A percentile compares a stretch with the other conserved stretches of the same genome.
These are phyloP conservation scores for Endotricha flammealis DNA, from an alignment of 2,888 invertebrate genomes.

Conservation along the genomic window DNA sequence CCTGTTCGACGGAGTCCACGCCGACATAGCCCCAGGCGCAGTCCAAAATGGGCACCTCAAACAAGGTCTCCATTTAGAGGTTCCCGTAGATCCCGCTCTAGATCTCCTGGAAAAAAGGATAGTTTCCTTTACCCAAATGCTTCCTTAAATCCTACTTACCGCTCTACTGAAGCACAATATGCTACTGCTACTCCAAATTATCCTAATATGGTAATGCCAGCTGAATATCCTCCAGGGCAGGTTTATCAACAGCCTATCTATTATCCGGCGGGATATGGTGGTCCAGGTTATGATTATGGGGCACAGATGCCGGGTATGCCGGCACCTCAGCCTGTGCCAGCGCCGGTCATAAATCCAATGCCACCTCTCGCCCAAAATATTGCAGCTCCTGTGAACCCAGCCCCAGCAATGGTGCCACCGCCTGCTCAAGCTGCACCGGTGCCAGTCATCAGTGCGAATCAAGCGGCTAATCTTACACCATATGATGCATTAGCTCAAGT, in stretches of 20 bases:
- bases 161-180: conserved; percentile 14
- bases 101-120: conserved; percentile 25
- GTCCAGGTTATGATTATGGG: conserved; percentile 38
- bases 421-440: conserved; percentile 20
- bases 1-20: conserved; percentile 10
- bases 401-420: conserved; percentile 33
- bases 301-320: conserved; percentile 20
- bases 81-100: conserved; percentile 21
- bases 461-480: conserved; percentile 35
- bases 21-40: conserved; percentile 16
- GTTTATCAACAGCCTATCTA: conserved; percentile 26
- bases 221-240: conserved; percentile 15
- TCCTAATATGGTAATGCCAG: conserved; percentile 15
- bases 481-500: conserved; percentile 69
- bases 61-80: conserved; percentile 29
- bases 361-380: conserved; percentile 26
- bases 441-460: conserved; percentile 16
- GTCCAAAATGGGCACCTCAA: conserved; percentile 13
- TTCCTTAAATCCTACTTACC: conserved; percentile 14
- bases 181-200: conserved; percentile 4
- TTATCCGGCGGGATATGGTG: conserved; percentile 35
- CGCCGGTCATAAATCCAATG: conserved; percentile 27
- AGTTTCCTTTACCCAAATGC: conserved; percentile 49
- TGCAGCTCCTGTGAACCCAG: conserved; percentile 17
- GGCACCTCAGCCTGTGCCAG: conserved; percentile 18